phyloP scores from a whole-genome alignment of 2,888 invertebrate species.

The Eulithis testata region DNA sequence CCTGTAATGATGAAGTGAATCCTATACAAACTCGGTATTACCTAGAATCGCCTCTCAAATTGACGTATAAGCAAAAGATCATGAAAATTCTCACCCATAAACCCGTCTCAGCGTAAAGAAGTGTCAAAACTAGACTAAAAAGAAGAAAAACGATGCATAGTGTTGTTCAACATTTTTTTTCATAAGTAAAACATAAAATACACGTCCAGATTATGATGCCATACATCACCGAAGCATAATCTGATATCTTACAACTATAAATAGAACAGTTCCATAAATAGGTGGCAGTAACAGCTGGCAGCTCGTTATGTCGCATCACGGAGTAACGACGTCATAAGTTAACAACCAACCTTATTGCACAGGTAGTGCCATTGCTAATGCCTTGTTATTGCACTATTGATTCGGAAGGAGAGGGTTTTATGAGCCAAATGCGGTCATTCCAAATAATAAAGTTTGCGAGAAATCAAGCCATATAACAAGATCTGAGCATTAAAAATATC shows the following conservation, averaged over 20 bases:
- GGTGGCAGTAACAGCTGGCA: constrained; percentile 46
- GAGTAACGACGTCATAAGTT: constrained; percentile 61
- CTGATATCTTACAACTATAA: constrained; percentile 21
- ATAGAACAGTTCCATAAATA: constrained; percentile 39
- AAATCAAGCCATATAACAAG: too few relatives aligned
- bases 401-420: constrained; percentile 23
- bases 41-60: too few relatives aligned
- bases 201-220: background rate
- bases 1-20: too few relatives aligned
- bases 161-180: too few relatives aligned
- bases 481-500: too few relatives aligned
- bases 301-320: constrained; percentile 58
- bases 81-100: too few relatives aligned
- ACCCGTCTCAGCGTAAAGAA: too few relatives aligned
- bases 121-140: too few relatives aligned
- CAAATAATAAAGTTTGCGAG: background rate
- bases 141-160: too few relatives aligned
- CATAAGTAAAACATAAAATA: too few relatives aligned
- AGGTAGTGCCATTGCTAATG: constrained; percentile 55
- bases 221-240: constrained; percentile 3
- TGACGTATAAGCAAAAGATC: too few relatives aligned
- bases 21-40: too few relatives aligned
- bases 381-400: constrained; percentile 58
- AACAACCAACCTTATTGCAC: constrained; percentile 63
- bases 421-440: constrained; percentile 9